Conservation (phyloP, 2,797 vertebrate genomes). For the Eurystomus glaucurus region DNA sequence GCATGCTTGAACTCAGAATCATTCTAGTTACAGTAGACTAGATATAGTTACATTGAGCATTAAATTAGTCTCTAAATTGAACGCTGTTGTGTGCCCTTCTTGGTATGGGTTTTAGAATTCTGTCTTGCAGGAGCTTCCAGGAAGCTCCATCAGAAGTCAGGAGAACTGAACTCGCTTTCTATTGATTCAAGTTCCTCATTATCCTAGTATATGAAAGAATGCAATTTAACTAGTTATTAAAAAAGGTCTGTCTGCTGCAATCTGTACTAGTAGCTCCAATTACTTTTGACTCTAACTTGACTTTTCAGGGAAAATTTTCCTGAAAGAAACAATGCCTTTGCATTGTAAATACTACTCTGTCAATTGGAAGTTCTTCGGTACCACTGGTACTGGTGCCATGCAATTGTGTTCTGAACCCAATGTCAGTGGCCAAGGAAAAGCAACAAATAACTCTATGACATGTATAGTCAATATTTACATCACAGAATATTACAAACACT, state of each 20-base stretch:
- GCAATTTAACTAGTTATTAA: neutral
- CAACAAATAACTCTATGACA: neutral
- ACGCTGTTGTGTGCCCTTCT: rapidly evolving
- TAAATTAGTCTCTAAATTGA: neutral
- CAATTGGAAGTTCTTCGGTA: neutral
- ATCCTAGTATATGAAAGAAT: neutral
- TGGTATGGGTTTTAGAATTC: neutral
- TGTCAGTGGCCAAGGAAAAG: neutral
- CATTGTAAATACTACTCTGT: neutral
- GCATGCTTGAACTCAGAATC: neutral
- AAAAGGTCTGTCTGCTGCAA: neutral
- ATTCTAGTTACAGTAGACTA: neutral
- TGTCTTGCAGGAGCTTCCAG: neutral
- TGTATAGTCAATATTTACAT: neutral
- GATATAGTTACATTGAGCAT: neutral
- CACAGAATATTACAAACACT: neutral
- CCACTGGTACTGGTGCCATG: rapidly evolving
- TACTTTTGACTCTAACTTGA: neutral
- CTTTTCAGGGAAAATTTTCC: neutral
- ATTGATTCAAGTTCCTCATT: neutral
- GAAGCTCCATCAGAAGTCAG: neutral
- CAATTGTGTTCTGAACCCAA: neutral
- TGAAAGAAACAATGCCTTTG: neutral
- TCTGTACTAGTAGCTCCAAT: neutral
- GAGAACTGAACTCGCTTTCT: neutral